These are phyloP conservation scores for Astyanax mexicanus DNA, from an alignment of 2,797 vertebrate genomes.

Conservation along the genomic window DNA sequence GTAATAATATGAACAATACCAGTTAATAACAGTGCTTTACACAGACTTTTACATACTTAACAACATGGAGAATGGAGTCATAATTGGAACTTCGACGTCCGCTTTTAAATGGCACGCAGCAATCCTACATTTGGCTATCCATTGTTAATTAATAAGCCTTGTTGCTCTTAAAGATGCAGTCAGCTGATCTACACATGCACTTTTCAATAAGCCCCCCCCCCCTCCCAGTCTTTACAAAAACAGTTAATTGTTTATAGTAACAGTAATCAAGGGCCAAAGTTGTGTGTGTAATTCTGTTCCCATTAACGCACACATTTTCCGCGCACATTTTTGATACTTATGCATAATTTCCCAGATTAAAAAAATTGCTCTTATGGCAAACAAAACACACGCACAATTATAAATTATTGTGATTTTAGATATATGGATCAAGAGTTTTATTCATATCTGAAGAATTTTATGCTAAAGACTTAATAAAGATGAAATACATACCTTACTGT, in stretches of 20 bases:
- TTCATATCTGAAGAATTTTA: neutral
- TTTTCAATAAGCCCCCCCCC: neutral
- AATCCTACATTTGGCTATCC: neutral
- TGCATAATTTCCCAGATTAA: neutral
- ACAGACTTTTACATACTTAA: too few relatives aligned
- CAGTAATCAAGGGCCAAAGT: slow-evolving; percentile 11
- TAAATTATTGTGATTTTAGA: neutral
- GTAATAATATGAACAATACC: too few relatives aligned
- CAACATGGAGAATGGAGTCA: too few relatives aligned
- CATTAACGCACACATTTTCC: neutral
- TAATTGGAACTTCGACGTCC: too few relatives aligned
- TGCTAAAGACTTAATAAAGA: neutral
- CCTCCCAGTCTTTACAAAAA: neutral
- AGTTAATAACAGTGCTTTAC: too few relatives aligned
- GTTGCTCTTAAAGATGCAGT: neutral
- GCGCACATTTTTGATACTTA: neutral
- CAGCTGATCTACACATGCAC: neutral
- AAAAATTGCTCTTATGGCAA: neutral
- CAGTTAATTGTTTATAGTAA: neutral
- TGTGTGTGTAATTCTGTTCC: neutral
- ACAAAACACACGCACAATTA: neutral
- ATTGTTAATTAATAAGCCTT: neutral
- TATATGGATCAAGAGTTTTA: neutral
- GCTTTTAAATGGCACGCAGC: too few relatives aligned
- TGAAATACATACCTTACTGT: neutral